Evolutionary conservation across 2,888 invertebrate species (phyloP).

Genomic region (Yponomeuta malinellus): DNA sequence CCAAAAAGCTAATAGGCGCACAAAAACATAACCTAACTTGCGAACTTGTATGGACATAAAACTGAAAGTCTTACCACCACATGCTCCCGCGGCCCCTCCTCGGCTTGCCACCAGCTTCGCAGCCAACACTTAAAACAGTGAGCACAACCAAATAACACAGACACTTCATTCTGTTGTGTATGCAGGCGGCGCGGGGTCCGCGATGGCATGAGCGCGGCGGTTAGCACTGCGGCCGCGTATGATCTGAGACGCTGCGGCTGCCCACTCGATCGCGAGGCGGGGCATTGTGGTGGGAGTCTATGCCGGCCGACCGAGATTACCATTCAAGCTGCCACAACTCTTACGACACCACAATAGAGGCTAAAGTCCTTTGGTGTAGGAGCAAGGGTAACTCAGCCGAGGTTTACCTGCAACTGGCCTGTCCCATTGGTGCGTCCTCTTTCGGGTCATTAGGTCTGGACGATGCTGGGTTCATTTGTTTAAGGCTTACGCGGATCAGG

Average conservation of each 20-base stretch:
- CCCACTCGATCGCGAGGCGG: constrained; percentile 49
- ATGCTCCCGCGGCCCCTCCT: constrained; percentile 90
- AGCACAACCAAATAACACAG: constrained; percentile 71
- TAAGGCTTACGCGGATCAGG: constrained; percentile 16
- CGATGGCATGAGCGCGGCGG: constrained; percentile 60
- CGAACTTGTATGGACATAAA: not conserved
- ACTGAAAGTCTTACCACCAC: constrained; percentile 86
- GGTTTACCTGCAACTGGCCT: constrained; percentile 53
- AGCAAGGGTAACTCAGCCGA: not conserved
- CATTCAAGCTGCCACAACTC: not conserved
- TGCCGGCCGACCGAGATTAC: not conserved
- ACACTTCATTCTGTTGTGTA: constrained; percentile 64
- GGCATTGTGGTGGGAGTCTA: constrained; percentile 55
- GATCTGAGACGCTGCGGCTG: constrained; percentile 31
- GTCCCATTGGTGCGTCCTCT: constrained; percentile 60
- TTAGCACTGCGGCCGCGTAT: constrained; percentile 40
- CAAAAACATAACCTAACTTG: not conserved
- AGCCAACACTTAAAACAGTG: constrained; percentile 64
- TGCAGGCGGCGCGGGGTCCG: constrained; percentile 44
- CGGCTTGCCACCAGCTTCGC: constrained; percentile 76
- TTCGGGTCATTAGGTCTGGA: constrained; percentile 52
- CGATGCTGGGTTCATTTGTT: constrained; percentile 16
- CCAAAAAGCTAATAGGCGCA: not conserved
- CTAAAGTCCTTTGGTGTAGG: not conserved
- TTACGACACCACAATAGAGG: not conserved